Evolutionary conservation across 2,888 invertebrate species (phyloP).

Genomic region (Ditula angustiorana): DNA sequence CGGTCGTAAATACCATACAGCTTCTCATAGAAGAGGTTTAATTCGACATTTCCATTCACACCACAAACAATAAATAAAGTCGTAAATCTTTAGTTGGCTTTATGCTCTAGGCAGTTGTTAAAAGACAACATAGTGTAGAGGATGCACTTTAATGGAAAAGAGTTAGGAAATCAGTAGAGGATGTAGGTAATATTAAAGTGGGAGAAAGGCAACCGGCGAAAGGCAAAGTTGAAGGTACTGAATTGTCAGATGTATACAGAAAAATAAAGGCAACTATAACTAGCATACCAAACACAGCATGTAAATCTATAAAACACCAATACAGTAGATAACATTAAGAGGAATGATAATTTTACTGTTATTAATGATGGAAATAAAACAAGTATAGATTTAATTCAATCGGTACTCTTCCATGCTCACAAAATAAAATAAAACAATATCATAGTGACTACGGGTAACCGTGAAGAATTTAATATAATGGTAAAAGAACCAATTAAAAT

Average conservation of each 20-base stretch:
- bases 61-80: constrained; percentile 68
- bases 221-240: too few relatives aligned
- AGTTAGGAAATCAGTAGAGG: background rate
- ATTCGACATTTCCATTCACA: constrained; percentile 71
- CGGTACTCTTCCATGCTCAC: constrained; percentile 8
- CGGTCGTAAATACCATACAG: constrained; percentile 49
- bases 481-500: constrained; percentile 35
- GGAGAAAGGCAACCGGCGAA: too few relatives aligned
- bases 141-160: background rate
- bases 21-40: constrained; percentile 47
- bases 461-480: constrained; percentile 13
- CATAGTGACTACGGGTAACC: constrained; percentile 9
- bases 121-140: constrained; percentile 47
- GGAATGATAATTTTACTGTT: background rate
- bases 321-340: background rate
- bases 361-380: constrained; percentile 8
- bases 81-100: constrained; percentile 62
- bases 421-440: constrained; percentile 16
- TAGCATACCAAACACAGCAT: too few relatives aligned
- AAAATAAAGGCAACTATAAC: background rate
- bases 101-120: constrained; percentile 61
- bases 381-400: constrained; percentile 7
- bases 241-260: too few relatives aligned
- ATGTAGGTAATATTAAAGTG: too few relatives aligned
- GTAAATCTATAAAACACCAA: background rate